Evolutionary conservation across 2,797 vertebrate species (phyloP).

Genomic region (Nyctibius grandis): DNA sequence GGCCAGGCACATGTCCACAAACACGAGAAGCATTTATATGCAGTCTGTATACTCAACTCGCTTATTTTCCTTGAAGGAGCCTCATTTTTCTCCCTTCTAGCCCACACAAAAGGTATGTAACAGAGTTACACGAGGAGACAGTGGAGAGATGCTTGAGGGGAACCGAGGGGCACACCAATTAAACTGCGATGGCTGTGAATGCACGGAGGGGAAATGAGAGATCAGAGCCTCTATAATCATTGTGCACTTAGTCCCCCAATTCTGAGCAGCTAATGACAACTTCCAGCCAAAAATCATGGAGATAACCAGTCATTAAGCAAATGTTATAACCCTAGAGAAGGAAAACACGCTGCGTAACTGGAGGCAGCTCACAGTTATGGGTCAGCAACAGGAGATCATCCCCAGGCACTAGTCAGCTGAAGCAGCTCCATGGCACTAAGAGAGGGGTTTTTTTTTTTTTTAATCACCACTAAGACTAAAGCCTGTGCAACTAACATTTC

Average conservation of each 20-base stretch:
- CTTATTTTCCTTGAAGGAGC: neutral
- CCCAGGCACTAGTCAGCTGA: neutral
- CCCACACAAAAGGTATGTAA: neutral
- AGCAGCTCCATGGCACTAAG: neutral
- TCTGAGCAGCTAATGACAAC: slow-evolving; percentile 40
- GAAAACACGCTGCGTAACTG: neutral
- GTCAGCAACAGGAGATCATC: neutral
- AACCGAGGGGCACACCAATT: neutral
- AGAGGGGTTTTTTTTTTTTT: neutral
- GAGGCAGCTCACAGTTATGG: neutral
- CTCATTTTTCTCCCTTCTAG: neutral
- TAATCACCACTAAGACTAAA: neutral
- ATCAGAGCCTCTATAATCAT: slow-evolving; percentile 5
- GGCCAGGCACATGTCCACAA: neutral
- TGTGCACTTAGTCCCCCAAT: neutral
- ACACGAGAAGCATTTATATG: neutral
- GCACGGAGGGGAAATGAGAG: neutral
- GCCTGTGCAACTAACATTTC: neutral
- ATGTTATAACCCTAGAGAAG: slow-evolving; percentile 4
- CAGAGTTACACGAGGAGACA: neutral
- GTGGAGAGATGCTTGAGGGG: neutral
- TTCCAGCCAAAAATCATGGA: slow-evolving; percentile 34
- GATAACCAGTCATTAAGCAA: slow-evolving; percentile 36
- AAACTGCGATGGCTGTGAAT: neutral
- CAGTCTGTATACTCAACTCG: neutral